Evolutionary conservation across 2,113 vertebrate species (phyloP).

Genomic region (Plotosus lineatus): DNA sequence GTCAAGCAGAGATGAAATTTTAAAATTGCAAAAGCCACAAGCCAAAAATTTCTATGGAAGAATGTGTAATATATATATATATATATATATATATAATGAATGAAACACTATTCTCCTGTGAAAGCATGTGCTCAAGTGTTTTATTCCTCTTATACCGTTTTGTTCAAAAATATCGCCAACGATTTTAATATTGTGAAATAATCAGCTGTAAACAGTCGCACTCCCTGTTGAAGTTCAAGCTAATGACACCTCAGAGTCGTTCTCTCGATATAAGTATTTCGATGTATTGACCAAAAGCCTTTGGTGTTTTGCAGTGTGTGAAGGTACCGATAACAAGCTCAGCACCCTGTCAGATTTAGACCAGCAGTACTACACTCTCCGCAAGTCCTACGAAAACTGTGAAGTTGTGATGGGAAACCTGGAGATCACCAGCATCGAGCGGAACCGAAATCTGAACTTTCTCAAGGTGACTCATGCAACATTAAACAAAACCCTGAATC

Average conservation of each 20-base stretch:
- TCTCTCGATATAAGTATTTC: not conserved
- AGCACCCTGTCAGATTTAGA: constrained; percentile 96
- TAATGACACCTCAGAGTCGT: not conserved
- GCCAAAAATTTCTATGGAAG: not conserved
- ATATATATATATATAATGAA: not conserved
- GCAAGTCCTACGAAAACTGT: constrained; percentile 96
- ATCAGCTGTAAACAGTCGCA: not conserved
- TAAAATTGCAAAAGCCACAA: not conserved
- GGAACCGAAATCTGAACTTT: constrained; percentile 93
- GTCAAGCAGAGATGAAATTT: not conserved
- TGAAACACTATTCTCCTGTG: not conserved
- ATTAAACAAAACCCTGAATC: too few relatives aligned
- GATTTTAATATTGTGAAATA: not conserved
- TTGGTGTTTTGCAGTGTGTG: constrained; percentile 79
- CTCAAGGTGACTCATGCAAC: constrained; percentile 76
- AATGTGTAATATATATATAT: not conserved
- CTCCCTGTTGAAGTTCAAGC: not conserved
- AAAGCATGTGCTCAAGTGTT: not conserved
- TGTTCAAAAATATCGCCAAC: not conserved
- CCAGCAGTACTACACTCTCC: constrained; percentile 91
- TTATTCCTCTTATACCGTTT: not conserved
- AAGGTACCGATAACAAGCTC: constrained; percentile 95
- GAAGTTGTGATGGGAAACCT: constrained; percentile 98
- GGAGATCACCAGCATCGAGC: constrained; percentile 97
- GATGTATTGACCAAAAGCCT: constrained; percentile 19